These are phyloP conservation scores for Orchesella flavescens DNA, from an alignment of 2,888 invertebrate species.

Conservation along the genomic window DNA sequence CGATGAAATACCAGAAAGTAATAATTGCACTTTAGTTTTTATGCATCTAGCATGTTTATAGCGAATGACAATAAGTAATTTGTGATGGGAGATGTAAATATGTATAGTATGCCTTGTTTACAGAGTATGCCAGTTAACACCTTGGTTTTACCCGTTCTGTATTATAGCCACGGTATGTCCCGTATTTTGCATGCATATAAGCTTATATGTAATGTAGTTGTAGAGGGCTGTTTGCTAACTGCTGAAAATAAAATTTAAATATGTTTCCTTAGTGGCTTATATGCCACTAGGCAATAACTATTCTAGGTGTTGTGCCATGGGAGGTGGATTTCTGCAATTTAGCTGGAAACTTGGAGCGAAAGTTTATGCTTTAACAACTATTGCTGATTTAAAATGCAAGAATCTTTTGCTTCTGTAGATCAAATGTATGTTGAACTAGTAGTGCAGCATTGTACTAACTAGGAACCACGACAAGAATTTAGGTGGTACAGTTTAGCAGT, in stretches of 20 bases:
- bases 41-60: slow-evolving; percentile 4
- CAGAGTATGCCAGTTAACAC: no score
- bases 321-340: not conserved
- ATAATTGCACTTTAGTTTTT: slow-evolving; percentile 11
- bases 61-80: not conserved
- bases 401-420: not conserved
- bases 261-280: no score
- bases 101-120: no score
- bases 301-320: slow-evolving; percentile 19
- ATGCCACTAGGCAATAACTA: not conserved
- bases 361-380: not conserved
- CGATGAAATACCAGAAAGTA: not conserved
- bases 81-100: no score
- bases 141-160: no score
- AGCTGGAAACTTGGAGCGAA: not conserved
- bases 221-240: not conserved
- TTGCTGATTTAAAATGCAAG: slow-evolving; percentile 19
- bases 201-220: not conserved
- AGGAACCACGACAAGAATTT: no score
- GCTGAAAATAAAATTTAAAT: not conserved
- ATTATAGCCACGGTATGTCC: not conserved
- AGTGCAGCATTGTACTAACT: no score
- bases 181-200: slow-evolving; percentile 1
- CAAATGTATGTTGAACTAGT: no score
- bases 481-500: not conserved